Percentiles rank a stretch among this genome's conserved stretches.
phyloP scores from a whole-genome alignment of 2,113 vertebrate genomes.

The Bubo blakistoni region DNA sequence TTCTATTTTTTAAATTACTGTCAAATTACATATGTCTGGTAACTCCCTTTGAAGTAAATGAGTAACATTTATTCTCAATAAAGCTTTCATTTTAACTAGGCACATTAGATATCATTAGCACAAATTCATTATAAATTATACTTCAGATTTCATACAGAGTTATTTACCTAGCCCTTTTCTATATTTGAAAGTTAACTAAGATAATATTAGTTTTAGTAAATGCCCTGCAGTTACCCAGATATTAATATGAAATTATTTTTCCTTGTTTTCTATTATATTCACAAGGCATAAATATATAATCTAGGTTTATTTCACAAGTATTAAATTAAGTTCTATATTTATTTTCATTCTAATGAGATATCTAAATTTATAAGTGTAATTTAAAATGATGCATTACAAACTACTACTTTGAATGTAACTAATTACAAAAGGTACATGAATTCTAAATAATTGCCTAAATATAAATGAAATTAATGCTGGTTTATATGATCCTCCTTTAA shows the following conservation, averaged over 20 bases:
- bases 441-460: constrained; percentile 64
- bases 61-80: constrained; percentile 76
- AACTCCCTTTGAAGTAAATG: constrained; percentile 74
- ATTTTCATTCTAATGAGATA: constrained; percentile 56
- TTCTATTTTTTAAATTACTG: constrained; percentile 69
- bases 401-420: constrained; percentile 43
- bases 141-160: constrained; percentile 68
- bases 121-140: constrained; percentile 77
- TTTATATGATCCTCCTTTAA: constrained; percentile 47
- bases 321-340: constrained; percentile 49
- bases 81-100: constrained; percentile 70
- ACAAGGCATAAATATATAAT: constrained; percentile 54
- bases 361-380: constrained; percentile 56
- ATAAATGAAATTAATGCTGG: not conserved
- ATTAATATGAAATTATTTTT: constrained; percentile 57
- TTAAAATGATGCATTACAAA: constrained; percentile 63
- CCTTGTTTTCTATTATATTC: constrained; percentile 55
- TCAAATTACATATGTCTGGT: constrained; percentile 64
- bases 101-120: constrained; percentile 75
- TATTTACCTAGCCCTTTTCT: constrained; percentile 69
- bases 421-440: constrained; percentile 62
- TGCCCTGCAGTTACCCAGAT: constrained; percentile 58
- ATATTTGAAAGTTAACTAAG: constrained; percentile 73
- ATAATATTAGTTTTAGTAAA: constrained; percentile 75
- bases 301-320: constrained; percentile 43